These are phyloP conservation scores for Ericerus pela DNA, from an alignment of 1,140 invertebrate species.

Conservation along the genomic window DNA sequence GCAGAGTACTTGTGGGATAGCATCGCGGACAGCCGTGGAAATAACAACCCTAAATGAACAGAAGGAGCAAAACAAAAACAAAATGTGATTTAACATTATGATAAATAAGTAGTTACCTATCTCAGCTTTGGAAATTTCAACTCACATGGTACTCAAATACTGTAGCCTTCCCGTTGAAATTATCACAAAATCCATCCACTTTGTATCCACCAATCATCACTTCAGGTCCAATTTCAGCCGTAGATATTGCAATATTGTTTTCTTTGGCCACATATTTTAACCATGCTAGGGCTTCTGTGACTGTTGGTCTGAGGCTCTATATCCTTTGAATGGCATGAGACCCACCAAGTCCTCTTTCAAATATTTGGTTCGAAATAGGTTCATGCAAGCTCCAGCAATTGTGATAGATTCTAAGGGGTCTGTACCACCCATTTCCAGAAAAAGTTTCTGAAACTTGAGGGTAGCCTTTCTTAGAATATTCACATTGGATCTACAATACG, in stretches of 20 bases:
- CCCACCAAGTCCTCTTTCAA: constrained; percentile 6
- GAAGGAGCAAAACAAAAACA: no score
- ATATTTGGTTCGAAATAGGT: constrained; percentile 3
- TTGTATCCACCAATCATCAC: not conserved
- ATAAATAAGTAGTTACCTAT: not conserved
- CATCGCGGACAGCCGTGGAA: constrained; percentile 15
- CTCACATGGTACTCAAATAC: no score
- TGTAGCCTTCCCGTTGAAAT: no score
- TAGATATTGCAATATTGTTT: not conserved
- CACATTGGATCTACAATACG: constrained; percentile 22
- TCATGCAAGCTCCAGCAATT: constrained; percentile 15
- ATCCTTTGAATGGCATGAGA: constrained; percentile 14
- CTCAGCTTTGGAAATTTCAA: not conserved
- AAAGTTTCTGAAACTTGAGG: constrained; percentile 23
- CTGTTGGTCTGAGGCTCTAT: constrained; percentile 8
- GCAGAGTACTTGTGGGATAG: not conserved
- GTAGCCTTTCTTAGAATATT: constrained; percentile 25
- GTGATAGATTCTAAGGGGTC: constrained; percentile 15
- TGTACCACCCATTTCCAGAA: constrained; percentile 1
- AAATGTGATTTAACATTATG: no score
- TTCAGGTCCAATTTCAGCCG: constrained; percentile 8
- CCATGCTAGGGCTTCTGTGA: constrained; percentile 5
- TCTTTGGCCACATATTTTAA: constrained; percentile 4
- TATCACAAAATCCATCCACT: not conserved
- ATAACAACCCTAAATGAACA: constrained; percentile 17